phyloP scores from a whole-genome alignment of 2,113 vertebrate genomes.

The Peucedramus taeniatus region DNA sequence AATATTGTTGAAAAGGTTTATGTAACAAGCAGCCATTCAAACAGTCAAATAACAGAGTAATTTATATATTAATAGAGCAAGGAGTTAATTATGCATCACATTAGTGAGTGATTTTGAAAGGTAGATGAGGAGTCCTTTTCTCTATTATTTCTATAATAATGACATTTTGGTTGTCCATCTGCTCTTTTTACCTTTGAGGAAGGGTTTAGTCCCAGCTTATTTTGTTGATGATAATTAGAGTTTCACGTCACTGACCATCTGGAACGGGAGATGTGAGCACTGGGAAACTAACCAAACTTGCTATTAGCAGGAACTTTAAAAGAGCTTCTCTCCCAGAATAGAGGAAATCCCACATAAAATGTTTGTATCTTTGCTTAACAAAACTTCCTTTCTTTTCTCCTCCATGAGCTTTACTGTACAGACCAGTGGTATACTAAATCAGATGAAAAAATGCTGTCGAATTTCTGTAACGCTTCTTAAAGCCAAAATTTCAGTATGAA shows the following conservation, averaged over 20 bases:
- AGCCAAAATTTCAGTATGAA: conserved; percentile 21
- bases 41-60: background rate
- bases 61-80: background rate
- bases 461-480: background rate
- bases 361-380: background rate
- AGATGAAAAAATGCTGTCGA: background rate
- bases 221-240: conserved; percentile 49
- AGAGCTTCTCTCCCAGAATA: background rate
- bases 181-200: conserved; percentile 56
- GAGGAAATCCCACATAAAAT: background rate
- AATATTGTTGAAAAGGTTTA: background rate
- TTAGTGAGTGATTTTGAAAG: background rate
- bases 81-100: background rate
- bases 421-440: background rate
- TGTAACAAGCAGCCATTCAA: background rate
- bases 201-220: conserved; percentile 44
- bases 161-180: conserved; percentile 47
- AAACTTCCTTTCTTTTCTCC: background rate
- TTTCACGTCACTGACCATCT: conserved; percentile 54
- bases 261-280: conserved; percentile 25
- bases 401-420: background rate
- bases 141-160: conserved; percentile 41
- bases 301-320: conserved; percentile 25
- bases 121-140: background rate
- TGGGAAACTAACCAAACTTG: conserved; percentile 41